Evolutionary conservation across 2,113 vertebrate genomes (phyloP).

Genomic region (Antennarius striatus): DNA sequence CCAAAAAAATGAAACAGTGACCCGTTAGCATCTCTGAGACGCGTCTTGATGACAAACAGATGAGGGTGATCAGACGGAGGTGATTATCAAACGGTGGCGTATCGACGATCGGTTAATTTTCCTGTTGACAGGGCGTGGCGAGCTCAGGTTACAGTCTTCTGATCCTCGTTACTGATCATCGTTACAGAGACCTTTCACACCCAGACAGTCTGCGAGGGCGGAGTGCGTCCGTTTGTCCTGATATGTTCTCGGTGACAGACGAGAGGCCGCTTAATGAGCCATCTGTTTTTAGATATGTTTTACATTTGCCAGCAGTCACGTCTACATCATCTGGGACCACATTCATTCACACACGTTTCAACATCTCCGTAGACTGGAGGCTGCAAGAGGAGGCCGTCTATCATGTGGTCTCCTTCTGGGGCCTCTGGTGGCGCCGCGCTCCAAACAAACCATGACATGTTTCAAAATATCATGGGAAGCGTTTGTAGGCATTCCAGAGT

Average conservation of each 20-base stretch:
- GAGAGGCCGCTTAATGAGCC: conserved; percentile 1
- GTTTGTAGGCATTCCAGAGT: too few species aligned
- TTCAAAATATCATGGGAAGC: too few species aligned
- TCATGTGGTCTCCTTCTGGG: too few species aligned
- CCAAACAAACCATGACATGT: too few species aligned
- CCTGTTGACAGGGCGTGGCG: not conserved
- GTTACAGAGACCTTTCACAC: conserved; percentile 30
- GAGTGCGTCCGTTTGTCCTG: conserved; percentile 13
- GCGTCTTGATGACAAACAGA: too few species aligned
- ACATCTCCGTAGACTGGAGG: not conserved
- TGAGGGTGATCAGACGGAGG: too few species aligned
- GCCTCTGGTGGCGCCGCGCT: too few species aligned
- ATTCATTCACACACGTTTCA: not conserved
- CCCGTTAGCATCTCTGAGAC: too few species aligned
- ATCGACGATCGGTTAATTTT: too few species aligned
- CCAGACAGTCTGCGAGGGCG: not conserved
- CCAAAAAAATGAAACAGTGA: too few species aligned
- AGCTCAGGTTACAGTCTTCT: conserved; percentile 14
- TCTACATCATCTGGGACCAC: not conserved
- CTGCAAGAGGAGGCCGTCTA: too few species aligned
- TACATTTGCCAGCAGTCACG: not conserved
- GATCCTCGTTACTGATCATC: conserved; percentile 14
- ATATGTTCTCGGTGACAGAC: conserved; percentile 31
- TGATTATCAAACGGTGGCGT: too few species aligned
- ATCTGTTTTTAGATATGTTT: conserved; percentile 50